Conservation (phyloP, 2,113 vertebrate species). For the Cheirogaleus medius region DNA sequence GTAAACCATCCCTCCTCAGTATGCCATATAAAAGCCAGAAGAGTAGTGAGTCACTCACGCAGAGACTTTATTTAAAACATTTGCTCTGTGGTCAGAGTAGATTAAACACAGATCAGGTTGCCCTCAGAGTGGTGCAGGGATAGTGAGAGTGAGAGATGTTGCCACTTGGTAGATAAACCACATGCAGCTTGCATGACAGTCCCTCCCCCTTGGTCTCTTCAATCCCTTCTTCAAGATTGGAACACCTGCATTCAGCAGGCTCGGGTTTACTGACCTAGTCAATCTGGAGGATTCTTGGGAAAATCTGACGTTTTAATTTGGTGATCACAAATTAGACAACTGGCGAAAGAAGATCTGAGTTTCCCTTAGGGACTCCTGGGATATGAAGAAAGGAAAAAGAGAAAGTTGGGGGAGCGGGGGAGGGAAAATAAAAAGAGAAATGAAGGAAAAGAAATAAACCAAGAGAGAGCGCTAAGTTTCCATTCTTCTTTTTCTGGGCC, state of each 20-base stretch:
- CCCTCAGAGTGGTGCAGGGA: constrained; percentile 84
- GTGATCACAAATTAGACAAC: constrained; percentile 44
- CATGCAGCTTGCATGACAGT: constrained; percentile 86
- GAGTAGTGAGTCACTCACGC: constrained; percentile 89
- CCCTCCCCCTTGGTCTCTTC: constrained; percentile 66
- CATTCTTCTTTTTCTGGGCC: background rate
- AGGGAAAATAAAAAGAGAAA: background rate
- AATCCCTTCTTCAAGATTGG: background rate
- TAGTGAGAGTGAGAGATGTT: constrained; percentile 88
- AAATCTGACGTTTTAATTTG: accelerated
- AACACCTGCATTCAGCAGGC: constrained; percentile 81
- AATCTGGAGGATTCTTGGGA: background rate
- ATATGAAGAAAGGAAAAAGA: background rate
- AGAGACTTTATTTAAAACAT: constrained; percentile 94
- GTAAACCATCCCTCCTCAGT: constrained; percentile 89
- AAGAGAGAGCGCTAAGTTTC: background rate
- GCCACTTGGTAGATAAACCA: constrained; percentile 86
- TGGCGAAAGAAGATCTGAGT: background rate
- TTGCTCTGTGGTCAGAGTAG: constrained; percentile 89
- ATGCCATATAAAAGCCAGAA: constrained; percentile 83
- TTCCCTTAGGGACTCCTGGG: background rate
- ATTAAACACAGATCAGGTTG: constrained; percentile 89
- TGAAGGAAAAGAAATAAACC: constrained; percentile 12
- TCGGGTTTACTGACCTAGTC: background rate
- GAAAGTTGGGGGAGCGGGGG: background rate